Percentiles rank a stretch among this genome's conserved stretches.
These are phyloP conservation scores for Motacilla alba DNA, from an alignment of 2,113 vertebrate genomes.

Conservation along the genomic window DNA sequence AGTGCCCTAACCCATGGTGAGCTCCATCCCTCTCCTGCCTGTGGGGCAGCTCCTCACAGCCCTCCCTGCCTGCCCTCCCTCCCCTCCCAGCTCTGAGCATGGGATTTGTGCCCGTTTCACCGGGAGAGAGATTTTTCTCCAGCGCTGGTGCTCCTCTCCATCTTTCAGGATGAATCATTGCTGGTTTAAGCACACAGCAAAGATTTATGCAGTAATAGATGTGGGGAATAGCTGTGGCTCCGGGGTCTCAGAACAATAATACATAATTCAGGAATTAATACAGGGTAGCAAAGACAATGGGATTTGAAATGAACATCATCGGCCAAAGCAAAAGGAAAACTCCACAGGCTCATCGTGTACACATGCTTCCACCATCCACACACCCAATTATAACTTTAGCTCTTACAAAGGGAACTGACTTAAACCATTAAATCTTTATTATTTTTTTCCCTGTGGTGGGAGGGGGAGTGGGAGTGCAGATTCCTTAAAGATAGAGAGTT, in stretches of 20 bases:
- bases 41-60: neutral
- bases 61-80: neutral
- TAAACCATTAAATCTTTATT: slow-evolving; percentile 69
- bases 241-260: slow-evolving; percentile 52
- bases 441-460: slow-evolving; percentile 9
- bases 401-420: slow-evolving; percentile 41
- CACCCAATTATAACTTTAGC: slow-evolving; percentile 47
- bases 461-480: slow-evolving; percentile 59
- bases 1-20: accelerated
- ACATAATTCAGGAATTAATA: slow-evolving; percentile 66
- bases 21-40: neutral
- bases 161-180: slow-evolving; percentile 42
- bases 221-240: slow-evolving; percentile 49
- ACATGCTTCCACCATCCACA: slow-evolving; percentile 36
- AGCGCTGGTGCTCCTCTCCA: neutral
- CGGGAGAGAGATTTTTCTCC: neutral
- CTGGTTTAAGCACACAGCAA: slow-evolving; percentile 28
- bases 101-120: neutral
- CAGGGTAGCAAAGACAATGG: slow-evolving; percentile 52
- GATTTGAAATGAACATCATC: slow-evolving; percentile 20
- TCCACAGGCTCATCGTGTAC: slow-evolving; percentile 7
- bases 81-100: neutral
- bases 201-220: slow-evolving; percentile 56
- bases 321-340: slow-evolving; percentile 32
- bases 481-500: slow-evolving; percentile 73